These are phyloP conservation scores for Timandra comae DNA, from an alignment of 2,888 invertebrate genomes.

Conservation along the genomic window DNA sequence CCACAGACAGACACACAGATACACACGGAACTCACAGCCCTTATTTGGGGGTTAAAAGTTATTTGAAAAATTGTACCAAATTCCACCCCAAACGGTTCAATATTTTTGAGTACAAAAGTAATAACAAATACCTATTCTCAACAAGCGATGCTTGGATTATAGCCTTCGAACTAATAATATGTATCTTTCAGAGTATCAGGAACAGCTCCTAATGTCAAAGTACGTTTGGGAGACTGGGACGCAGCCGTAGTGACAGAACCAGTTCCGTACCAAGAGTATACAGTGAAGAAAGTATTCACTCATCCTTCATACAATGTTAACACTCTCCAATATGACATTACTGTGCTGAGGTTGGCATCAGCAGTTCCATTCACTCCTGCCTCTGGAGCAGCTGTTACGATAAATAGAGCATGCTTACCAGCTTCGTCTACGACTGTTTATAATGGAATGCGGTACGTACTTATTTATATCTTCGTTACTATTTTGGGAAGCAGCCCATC, in stretches of 20 bases:
- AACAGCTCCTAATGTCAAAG: constrained; percentile 75
- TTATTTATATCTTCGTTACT: no score
- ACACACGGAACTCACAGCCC: neutral
- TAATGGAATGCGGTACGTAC: constrained; percentile 67
- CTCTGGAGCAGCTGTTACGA: constrained; percentile 68
- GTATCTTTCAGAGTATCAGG: constrained; percentile 69
- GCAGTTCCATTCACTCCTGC: constrained; percentile 69
- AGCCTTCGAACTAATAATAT: no score
- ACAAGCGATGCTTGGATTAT: no score
- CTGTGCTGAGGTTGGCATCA: constrained; percentile 82
- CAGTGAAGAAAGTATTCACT: constrained; percentile 74
- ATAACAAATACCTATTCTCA: no score
- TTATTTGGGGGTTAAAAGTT: no score
- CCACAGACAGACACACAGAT: neutral
- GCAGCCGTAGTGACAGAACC: constrained; percentile 80
- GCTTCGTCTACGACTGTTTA: constrained; percentile 46
- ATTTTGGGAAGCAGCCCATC: no score
- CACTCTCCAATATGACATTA: constrained; percentile 88
- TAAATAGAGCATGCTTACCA: constrained; percentile 80
- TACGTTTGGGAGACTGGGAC: constrained; percentile 87
- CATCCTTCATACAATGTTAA: constrained; percentile 81
- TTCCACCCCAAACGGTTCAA: no score
- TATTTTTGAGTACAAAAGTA: no score
- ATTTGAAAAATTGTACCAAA: no score
- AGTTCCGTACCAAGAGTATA: constrained; percentile 79